Evolutionary conservation across 2,113 vertebrate genomes (phyloP), one percentile per base, ranked within the genome.

Genomic region (Caranx melampygus): DNA sequence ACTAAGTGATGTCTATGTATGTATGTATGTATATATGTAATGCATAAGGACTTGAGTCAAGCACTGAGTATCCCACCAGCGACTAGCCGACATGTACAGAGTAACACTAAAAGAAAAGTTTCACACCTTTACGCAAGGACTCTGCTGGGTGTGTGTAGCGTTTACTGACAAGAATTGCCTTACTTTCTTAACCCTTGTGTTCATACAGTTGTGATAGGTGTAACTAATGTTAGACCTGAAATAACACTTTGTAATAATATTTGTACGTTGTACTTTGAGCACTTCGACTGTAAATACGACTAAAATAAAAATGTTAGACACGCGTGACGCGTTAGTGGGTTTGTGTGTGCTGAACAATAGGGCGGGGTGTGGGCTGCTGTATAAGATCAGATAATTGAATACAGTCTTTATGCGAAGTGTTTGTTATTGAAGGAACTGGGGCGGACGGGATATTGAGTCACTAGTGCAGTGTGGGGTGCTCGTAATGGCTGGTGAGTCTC

Each of bases 251-350:
- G 82, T 92, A 92, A 80, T 86, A 84, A 89, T 89, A 85, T 94
- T 94, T 94, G 84, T 94, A 94, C 87, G 87, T 86, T 78, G 85
- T 88, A 77, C 88, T 93, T 91, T 90, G 86, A 93, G 93, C 92
- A 93, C 93, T 93, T 94, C 73, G 77, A 88, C 40, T 92, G 89
- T 92, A 92, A 81, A 91, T 90, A 94, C 75, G 82, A 74, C 44
- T 26, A 16, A 82, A 66, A 92, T 85, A 93, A 93, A 92, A 92
- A 83, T 47, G 67, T 89, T 85, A 77, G 66, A 81, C 82, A 88
- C 77, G 66, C 62, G 20, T 47, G 16, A 68, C 55, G 75, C 71
- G 51, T 40, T 49, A 37, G 52, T 84, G 34, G 5, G 59, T 78
- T 21, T 73, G 45, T 82, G 55, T 45, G 5, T 66, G 0, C 33